These are phyloP conservation scores for Salminus brasiliensis DNA, from an alignment of 2,113 vertebrate species.

Conservation along the genomic window DNA sequence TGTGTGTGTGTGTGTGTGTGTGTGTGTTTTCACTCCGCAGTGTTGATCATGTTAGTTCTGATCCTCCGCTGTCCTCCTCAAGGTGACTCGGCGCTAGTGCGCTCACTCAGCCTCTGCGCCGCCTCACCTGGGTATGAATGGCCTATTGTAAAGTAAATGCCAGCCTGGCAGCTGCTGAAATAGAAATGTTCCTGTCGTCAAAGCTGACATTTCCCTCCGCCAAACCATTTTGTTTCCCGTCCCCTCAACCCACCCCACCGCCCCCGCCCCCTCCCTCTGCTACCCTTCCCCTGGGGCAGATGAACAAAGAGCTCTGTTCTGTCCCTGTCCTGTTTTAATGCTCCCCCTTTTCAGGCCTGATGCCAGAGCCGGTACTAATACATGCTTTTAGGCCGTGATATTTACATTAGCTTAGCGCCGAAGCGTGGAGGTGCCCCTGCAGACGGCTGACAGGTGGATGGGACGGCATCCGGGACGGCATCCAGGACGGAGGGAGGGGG, in stretches of 20 bases:
- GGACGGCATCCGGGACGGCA: not conserved
- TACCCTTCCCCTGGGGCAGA: conserved; percentile 42
- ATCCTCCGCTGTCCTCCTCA: conserved; percentile 27
- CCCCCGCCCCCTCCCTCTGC: conserved; percentile 36
- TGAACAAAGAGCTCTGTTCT: conserved; percentile 69
- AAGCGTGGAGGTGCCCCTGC: conserved; percentile 48
- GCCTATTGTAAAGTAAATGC: conserved; percentile 78
- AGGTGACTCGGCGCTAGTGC: conserved; percentile 36
- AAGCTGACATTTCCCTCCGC: conserved; percentile 74
- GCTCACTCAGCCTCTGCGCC: conserved; percentile 40
- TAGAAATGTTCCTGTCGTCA: conserved; percentile 73
- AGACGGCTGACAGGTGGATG: not conserved
- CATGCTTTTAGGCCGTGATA: conserved; percentile 56
- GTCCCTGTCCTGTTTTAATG: conserved; percentile 67
- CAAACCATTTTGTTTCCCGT: conserved; percentile 53
- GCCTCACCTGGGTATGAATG: conserved; percentile 74
- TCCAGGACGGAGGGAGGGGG: too few relatives aligned
- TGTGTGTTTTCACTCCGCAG: conserved; percentile 15
- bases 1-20: not conserved
- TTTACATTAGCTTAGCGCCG: conserved; percentile 58
- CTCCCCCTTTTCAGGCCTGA: conserved; percentile 46
- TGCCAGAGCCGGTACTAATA: conserved; percentile 54
- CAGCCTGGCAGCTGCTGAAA: conserved; percentile 69
- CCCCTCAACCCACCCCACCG: not conserved
- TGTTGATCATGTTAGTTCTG: conserved; percentile 45